Evolutionary conservation across 2,888 invertebrate genomes (phyloP), one percentile per base, ranked within the genome.

Genomic region (Megamerina dolium): DNA sequence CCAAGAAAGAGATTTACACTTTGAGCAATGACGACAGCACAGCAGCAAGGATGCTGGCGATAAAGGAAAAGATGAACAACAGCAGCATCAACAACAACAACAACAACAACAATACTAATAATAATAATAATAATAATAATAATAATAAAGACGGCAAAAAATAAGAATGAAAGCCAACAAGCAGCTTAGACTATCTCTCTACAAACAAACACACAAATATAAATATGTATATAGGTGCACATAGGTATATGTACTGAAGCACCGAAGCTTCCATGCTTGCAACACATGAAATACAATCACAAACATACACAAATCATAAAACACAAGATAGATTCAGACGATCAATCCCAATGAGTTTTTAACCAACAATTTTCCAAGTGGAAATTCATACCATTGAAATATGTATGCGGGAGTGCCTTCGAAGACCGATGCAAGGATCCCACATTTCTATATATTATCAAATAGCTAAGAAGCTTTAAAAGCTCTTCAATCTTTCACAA

Each of bases 91-190:
- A 27, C 35, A 34, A 14, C 35, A 35, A 42, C 32, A 40, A 30
- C 23, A 41, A 30, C 30, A 19, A 31, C n/a, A 31, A 21, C 36
- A 18, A n/a, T 20, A 12, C 19, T 12, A 30, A 32, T n/a, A 30
- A 34, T 13, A 37, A 9, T 4, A 17, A 8, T 14, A 36, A 35
- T 12, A 35, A 6, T 27, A 41, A 35, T 20, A 20, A 17, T 26
- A 29, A 33, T 13, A 40, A 39, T 32, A 31, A 17, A 14, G 21
- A 43, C 33, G 29, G 6, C 37, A 26, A 46, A 39, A 34, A 37
- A 26, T 34, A n/a, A n/a, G n/a, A n/a, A 37, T 34, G 41, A 41
- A 29, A 41, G 20, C 34, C 37, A 26, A 36, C 37, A 37, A 46
- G 33, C 38, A 17, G n/a, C 35, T 13, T 14, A 19, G 18, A 12